A percentile compares a stretch with the other conserved stretches of the same genome.
Evolutionary conservation across 2,797 vertebrate species (phyloP).

Genomic region (Lophotriccus pileatus): DNA sequence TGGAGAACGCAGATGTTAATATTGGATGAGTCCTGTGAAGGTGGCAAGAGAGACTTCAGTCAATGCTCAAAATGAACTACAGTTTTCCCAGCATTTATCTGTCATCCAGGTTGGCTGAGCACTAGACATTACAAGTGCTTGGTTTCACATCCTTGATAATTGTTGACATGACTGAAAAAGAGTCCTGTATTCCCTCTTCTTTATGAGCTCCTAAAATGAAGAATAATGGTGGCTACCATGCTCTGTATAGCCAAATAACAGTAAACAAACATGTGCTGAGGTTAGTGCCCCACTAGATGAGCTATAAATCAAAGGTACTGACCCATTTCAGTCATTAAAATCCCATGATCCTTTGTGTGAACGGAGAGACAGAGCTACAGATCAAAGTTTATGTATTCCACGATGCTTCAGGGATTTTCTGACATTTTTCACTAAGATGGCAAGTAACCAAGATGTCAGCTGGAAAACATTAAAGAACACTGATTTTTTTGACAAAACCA

Average conservation of each 20-base stretch:
- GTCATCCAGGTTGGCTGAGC: background rate
- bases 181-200: background rate
- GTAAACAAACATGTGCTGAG: background rate
- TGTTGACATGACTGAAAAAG: background rate
- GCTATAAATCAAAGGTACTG: background rate
- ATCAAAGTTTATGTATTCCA: background rate
- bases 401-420: slow-evolving; percentile 11
- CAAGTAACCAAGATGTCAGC: background rate
- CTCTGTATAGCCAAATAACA: background rate
- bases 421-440: slow-evolving; percentile 12
- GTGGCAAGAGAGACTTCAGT: background rate
- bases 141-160: background rate
- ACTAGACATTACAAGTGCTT: background rate
- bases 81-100: background rate
- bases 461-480: background rate
- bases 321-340: background rate
- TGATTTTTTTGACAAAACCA: background rate
- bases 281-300: background rate
- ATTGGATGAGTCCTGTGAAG: background rate
- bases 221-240: background rate
- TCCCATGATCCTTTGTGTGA: background rate
- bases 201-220: background rate
- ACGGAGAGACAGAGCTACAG: background rate
- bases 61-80: background rate
- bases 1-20: background rate